Conservation (phyloP, 2,888 invertebrate species). For the Limnephilus lunatus region DNA sequence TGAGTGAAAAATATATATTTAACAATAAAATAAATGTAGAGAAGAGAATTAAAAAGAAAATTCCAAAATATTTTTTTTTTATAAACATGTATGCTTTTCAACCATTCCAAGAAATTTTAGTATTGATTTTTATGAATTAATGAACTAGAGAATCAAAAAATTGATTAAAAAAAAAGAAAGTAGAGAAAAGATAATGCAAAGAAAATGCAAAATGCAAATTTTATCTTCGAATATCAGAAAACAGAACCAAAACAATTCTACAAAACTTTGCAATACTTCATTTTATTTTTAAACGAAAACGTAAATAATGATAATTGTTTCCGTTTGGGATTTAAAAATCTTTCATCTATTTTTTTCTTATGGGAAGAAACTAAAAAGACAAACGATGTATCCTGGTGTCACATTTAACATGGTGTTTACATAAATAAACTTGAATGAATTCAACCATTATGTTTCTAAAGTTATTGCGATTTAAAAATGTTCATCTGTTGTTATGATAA, state of each 20-base stretch:
- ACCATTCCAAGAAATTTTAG: too few relatives aligned
- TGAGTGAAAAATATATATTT: too few relatives aligned
- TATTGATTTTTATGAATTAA: too few relatives aligned
- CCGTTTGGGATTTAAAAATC: neutral
- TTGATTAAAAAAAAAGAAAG: too few relatives aligned
- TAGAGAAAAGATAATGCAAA: too few relatives aligned
- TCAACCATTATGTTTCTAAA: neutral
- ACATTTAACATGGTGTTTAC: neutral
- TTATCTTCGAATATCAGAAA: neutral
- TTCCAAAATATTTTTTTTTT: too few relatives aligned
- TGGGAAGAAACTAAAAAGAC: neutral
- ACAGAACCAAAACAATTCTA: neutral
- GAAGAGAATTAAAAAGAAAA: too few relatives aligned
- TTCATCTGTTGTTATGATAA: neutral
- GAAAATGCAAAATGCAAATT: too few relatives aligned
- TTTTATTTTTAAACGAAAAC: neutral
- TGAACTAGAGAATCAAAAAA: too few relatives aligned
- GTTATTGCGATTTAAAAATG: neutral
- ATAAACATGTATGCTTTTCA: too few relatives aligned
- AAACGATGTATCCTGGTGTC: neutral
- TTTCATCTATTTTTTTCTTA: neutral
- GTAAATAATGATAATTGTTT: neutral
- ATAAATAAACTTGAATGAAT: neutral
- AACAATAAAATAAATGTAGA: too few relatives aligned
- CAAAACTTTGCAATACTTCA: neutral